Evolutionary conservation across 2,113 vertebrate genomes (phyloP).

Genomic region (Cisticola juncidis): DNA sequence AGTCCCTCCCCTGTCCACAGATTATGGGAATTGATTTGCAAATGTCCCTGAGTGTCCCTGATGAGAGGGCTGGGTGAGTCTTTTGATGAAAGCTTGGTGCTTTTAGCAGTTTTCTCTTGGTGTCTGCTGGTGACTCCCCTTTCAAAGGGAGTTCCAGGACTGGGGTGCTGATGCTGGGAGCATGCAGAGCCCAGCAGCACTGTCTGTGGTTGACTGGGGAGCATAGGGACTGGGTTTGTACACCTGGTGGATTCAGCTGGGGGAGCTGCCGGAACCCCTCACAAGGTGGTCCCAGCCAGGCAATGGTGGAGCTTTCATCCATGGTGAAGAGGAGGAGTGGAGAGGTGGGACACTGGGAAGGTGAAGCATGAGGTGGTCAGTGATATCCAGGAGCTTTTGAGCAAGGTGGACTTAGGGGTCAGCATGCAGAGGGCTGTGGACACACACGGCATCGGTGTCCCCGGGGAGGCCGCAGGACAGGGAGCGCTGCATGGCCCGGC

Average conservation of each 20-base stretch:
- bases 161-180: neutral
- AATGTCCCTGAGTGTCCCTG: conserved; percentile 22
- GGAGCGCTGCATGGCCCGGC: conserved; percentile 48
- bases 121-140: neutral
- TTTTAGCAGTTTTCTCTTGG: neutral
- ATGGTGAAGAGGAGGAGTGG: neutral
- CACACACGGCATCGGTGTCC: neutral
- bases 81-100: neutral
- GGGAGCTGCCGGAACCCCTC: neutral
- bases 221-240: neutral
- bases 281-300: neutral
- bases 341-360: neutral
- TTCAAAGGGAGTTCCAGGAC: neutral
- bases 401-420: conserved; percentile 25
- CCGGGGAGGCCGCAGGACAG: conserved; percentile 44
- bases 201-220: accelerated
- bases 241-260: neutral
- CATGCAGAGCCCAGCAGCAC: neutral
- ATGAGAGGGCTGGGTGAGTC: neutral
- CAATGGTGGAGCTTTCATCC: neutral
- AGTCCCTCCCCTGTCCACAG: neutral
- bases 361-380: conserved; percentile 41
- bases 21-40: neutral
- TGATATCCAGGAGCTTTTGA: neutral
- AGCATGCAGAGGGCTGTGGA: conserved; percentile 51